Base-by-base conservation (phyloP, 2,888 invertebrate genomes). In the Mycalesis mineus region DNA sequence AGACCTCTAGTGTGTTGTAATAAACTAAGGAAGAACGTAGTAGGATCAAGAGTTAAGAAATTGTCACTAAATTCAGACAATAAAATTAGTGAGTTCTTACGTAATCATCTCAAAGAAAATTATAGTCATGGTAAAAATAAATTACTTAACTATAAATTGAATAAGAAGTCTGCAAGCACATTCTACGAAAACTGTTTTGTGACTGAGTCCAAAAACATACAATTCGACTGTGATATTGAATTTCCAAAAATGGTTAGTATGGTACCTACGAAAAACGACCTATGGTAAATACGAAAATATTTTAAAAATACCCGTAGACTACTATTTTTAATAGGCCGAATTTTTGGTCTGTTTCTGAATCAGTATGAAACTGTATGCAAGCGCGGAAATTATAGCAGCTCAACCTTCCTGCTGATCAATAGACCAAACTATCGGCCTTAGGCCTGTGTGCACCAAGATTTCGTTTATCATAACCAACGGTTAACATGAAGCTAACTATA, bases 21-120 rank as follows among this genome's bases (percentile, higher is more conserved):
- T 1, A 53, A 45, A 33, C 31, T 45, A 36, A 55, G 8, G 37
- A 22, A n/a, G 14, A 13, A 7, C 13, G 8, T 37, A 14, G 7
- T 11, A 40, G 44, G 17, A 41, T 52, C 52, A 17, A 52, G 11
- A 42, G 11, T 37, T 11, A 31, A 42, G 14, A 52, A 52, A 31
- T n/a, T 42, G 9, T 17, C 33, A 33, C 33, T 13, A 42, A n/a
- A 42, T 41, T 33, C 17, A 13, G 33, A 41, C 22, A 52, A 52
- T 22, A 42, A 42, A 33, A 42, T 52, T 1, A 51, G 9, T 6
- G 29, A 51, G 15, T 31, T 15, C n/a, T 33, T 52, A n/a, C 40
- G 14, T 14, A 15, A 40, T 4, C 39, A 50, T 29, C 11, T 47
- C 2, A 50, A 39, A 50, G 28, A 40, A 14, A 50, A 29, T 40